A percentile compares a stretch with the other conserved stretches of the same genome.
These are phyloP conservation scores for Noctua fimbriata DNA, from an alignment of 2,888 invertebrate genomes.

Conservation along the genomic window DNA sequence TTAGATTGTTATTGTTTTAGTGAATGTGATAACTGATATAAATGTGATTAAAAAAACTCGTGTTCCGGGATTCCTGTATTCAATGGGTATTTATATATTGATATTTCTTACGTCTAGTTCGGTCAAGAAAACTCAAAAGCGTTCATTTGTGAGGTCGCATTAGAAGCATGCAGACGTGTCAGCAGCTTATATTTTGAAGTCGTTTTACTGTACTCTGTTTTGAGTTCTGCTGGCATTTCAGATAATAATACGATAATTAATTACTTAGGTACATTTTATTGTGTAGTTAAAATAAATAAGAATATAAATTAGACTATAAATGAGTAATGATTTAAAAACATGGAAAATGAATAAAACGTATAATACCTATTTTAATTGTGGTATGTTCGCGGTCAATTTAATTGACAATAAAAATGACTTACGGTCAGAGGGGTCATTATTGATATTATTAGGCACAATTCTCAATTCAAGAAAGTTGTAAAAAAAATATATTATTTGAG, in stretches of 20 bases:
- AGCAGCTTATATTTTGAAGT: not conserved
- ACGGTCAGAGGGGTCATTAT: not conserved
- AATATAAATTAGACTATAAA: not conserved
- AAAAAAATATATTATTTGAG: too few relatives aligned
- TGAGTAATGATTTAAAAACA: not conserved
- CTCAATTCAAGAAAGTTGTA: not conserved
- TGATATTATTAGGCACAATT: not conserved
- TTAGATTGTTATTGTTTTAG: slow-evolving; percentile 42
- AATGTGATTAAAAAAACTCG: slow-evolving; percentile 41
- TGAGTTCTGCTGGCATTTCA: not conserved
- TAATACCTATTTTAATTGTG: not conserved
- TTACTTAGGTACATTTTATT: not conserved
- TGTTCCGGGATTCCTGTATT: slow-evolving; percentile 31
- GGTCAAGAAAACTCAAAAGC: not conserved
- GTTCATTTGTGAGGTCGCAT: slow-evolving; percentile 44
- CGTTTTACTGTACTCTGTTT: not conserved
- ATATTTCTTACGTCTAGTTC: slow-evolving; percentile 10
- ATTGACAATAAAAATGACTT: not conserved
- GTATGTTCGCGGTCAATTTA: not conserved
- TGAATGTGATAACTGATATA: slow-evolving; percentile 41
- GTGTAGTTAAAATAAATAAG: not conserved
- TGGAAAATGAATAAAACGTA: not conserved
- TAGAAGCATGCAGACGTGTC: slow-evolving; percentile 49
- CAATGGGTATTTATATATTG: slow-evolving; percentile 61
- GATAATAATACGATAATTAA: not conserved